Conservation (phyloP, 2,113 vertebrate species). For the Oceanites oceanicus region DNA sequence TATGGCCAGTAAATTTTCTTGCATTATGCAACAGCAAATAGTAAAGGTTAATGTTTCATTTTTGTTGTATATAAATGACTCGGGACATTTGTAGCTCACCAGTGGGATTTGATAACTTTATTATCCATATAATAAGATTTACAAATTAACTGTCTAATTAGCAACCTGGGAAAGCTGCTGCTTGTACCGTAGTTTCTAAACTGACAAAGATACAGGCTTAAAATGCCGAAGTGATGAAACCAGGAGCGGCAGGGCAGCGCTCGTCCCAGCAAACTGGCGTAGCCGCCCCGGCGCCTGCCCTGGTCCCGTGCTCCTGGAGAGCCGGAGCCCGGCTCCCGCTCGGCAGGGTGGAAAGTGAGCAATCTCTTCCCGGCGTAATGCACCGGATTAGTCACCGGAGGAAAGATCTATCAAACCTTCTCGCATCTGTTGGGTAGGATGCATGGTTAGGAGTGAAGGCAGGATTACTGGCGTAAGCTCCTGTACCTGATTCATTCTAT, state of each 20-base stretch:
- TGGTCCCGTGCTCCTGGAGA: fast-evolving
- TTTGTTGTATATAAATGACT: background rate
- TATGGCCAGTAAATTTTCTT: background rate
- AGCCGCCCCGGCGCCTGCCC: background rate
- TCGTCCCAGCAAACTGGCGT: background rate
- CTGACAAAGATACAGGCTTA: background rate
- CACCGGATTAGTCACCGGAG: background rate
- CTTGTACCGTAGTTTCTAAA: background rate
- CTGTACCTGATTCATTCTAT: fast-evolving
- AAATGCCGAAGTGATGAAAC: background rate
- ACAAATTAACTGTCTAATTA: conserved; percentile 49
- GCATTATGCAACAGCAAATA: background rate
- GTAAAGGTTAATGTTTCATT: background rate
- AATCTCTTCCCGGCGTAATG: fast-evolving
- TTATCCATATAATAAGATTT: conserved; percentile 48
- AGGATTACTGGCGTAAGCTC: background rate
- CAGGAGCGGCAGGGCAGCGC: fast-evolving
- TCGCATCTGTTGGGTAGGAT: fast-evolving
- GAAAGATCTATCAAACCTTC: background rate
- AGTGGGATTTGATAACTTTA: conserved; percentile 27
- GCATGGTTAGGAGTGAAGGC: fast-evolving
- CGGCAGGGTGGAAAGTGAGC: background rate
- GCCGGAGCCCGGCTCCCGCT: background rate
- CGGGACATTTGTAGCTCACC: background rate
- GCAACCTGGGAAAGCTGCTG: conserved; percentile 3